phyloP scores from a whole-genome alignment of 1,140 invertebrate species.

The Leptinotarsa lineolata region DNA sequence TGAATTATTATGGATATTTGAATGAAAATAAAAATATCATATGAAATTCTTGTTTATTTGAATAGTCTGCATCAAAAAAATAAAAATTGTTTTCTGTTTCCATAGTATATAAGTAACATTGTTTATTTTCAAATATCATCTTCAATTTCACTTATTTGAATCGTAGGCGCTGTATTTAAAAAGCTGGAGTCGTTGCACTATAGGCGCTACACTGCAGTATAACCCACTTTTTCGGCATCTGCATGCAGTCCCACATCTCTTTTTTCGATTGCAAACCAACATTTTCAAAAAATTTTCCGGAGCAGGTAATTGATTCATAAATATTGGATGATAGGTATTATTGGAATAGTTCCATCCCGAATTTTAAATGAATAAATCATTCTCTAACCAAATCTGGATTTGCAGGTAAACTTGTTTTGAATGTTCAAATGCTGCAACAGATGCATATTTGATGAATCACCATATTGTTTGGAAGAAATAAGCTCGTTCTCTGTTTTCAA shows the following conservation, averaged over 20 bases:
- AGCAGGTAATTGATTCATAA: conserved; percentile 21
- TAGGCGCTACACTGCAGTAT: conserved; percentile 11
- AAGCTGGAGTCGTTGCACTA: conserved; percentile 20
- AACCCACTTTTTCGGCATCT: conserved; percentile 17
- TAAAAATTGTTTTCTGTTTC: too few relatives aligned
- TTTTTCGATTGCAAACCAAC: conserved; percentile 24
- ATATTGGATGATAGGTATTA: conserved; percentile 22
- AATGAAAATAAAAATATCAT: too few relatives aligned
- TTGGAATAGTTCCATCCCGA: conserved; percentile 18
- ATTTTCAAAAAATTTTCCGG: background rate
- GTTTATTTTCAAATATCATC: background rate
- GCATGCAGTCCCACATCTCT: conserved; percentile 19
- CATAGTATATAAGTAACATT: too few relatives aligned
- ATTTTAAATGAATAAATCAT: conserved; percentile 16
- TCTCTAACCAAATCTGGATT: conserved; percentile 3
- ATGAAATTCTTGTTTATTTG: too few relatives aligned
- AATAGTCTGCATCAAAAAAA: too few relatives aligned
- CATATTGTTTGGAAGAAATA: too few relatives aligned
- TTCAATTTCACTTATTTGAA: conserved; percentile 24
- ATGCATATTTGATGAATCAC: too few relatives aligned
- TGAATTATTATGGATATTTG: too few relatives aligned
- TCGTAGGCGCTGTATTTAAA: conserved; percentile 16
- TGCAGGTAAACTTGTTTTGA: background rate
- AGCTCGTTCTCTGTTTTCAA: too few relatives aligned
- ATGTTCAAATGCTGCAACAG: conserved; percentile 4